Conservation (phyloP, 2,113 vertebrate species). For the Neoarius graeffei region DNA sequence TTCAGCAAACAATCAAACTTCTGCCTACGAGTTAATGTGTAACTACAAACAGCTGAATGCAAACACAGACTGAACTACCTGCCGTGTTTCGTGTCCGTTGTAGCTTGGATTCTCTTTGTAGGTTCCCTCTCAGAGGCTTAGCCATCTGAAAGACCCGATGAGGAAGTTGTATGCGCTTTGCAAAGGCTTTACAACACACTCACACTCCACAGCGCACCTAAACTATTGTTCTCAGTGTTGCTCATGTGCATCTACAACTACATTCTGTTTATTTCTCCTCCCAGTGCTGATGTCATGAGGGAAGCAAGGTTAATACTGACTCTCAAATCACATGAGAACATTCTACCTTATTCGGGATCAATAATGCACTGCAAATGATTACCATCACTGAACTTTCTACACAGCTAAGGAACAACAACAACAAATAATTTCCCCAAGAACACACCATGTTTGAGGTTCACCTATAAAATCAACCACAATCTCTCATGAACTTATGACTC, state of each 20-base stretch:
- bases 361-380: not conserved
- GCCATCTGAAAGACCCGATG: not conserved
- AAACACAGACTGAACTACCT: not conserved
- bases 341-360: not conserved
- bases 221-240: not conserved
- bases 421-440: not conserved
- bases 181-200: not conserved
- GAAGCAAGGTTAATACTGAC: not conserved
- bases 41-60: not conserved
- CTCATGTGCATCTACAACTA: not conserved
- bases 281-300: slow-evolving; percentile 1
- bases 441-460: not conserved
- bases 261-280: not conserved
- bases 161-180: not conserved
- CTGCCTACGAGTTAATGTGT: not conserved
- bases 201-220: not conserved
- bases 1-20: not conserved
- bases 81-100: not conserved
- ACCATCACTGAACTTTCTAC: not conserved
- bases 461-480: too few species aligned
- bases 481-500: too few species aligned
- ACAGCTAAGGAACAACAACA: not conserved
- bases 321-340: not conserved
- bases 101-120: not conserved
- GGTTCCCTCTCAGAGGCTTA: not conserved